Evolutionary conservation across 2,888 invertebrate genomes (phyloP).

Genomic region (Hemicrepidius hirtus): DNA sequence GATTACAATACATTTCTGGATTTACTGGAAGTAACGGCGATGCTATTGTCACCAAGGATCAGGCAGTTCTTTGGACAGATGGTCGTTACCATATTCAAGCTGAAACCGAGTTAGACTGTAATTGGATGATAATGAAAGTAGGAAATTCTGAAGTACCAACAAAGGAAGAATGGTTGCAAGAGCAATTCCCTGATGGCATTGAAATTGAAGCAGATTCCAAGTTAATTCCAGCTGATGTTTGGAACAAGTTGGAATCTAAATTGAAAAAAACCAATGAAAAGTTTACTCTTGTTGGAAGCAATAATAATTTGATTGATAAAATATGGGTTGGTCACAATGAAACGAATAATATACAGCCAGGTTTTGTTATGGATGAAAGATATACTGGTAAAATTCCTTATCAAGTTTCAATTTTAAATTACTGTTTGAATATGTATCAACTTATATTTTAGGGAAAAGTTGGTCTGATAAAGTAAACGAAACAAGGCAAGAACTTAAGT

Average conservation of each 20-base stretch:
- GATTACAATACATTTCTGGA: constrained; percentile 86
- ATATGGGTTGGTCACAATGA: constrained; percentile 77
- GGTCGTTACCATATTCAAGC: constrained; percentile 90
- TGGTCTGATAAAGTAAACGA: constrained; percentile 86
- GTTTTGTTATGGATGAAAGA: constrained; percentile 71
- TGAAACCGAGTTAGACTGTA: constrained; percentile 86
- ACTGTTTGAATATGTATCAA: too few species aligned
- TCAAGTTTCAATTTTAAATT: not conserved
- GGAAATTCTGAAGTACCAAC: constrained; percentile 78
- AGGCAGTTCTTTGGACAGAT: constrained; percentile 93
- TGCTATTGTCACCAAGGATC: constrained; percentile 79
- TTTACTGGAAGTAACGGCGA: constrained; percentile 86
- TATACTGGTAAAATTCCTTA: constrained; percentile 72
- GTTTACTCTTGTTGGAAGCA: constrained; percentile 75
- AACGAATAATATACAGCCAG: constrained; percentile 63
- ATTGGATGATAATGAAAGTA: constrained; percentile 91
- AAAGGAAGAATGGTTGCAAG: constrained; percentile 81
- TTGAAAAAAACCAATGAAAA: constrained; percentile 71
- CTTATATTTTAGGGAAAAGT: constrained; percentile 73
- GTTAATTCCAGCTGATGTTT: constrained; percentile 80
- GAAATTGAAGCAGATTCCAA: constrained; percentile 86
- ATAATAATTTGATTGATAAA: constrained; percentile 83
- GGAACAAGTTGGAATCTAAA: constrained; percentile 78
- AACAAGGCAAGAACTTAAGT: constrained; percentile 78
- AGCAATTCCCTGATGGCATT: constrained; percentile 70